These are phyloP conservation scores for Glyphotaelius pellucidus DNA, from an alignment of 2,888 invertebrate genomes.

Conservation along the genomic window DNA sequence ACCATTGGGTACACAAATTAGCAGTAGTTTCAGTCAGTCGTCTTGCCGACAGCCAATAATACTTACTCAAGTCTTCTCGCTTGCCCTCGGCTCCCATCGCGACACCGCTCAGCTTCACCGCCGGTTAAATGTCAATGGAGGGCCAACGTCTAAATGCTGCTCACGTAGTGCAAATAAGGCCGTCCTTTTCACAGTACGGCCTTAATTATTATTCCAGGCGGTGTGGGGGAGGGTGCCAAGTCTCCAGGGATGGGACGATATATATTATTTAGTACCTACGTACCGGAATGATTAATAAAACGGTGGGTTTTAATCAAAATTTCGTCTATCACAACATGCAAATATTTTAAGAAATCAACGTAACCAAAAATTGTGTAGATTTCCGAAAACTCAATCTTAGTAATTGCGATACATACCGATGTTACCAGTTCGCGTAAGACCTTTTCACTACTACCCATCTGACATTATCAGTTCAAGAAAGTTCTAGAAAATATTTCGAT, in stretches of 20 bases:
- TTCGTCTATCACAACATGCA: background rate
- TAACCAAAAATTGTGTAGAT: background rate
- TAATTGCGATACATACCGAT: too few species aligned
- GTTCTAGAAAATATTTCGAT: too few species aligned
- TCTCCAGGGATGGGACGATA: background rate
- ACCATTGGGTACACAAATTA: background rate
- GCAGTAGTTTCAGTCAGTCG: background rate
- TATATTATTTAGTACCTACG: background rate
- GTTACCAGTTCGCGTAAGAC: too few species aligned
- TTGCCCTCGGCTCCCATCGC: conserved; percentile 9
- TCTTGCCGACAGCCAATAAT: conserved; percentile 12
- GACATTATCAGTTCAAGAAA: too few species aligned
- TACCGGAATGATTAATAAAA: background rate
- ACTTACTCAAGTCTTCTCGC: background rate
- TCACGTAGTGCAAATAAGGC: conserved; percentile 65
- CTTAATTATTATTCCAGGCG: conserved; percentile 62
- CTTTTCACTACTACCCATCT: too few species aligned
- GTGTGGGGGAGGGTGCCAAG: conserved; percentile 10
- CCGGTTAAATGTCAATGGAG: conserved; percentile 58
- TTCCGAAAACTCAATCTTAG: background rate
- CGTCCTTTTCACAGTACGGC: conserved; percentile 63
- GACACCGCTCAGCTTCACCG: background rate
- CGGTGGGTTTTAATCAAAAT: background rate
- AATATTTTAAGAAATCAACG: background rate
- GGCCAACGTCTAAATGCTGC: conserved; percentile 61